A percentile compares a stretch with the other conserved stretches of the same genome.
phyloP scores from a whole-genome alignment of 2,113 vertebrate species.

The Cryptomyrus ogoouensis region DNA sequence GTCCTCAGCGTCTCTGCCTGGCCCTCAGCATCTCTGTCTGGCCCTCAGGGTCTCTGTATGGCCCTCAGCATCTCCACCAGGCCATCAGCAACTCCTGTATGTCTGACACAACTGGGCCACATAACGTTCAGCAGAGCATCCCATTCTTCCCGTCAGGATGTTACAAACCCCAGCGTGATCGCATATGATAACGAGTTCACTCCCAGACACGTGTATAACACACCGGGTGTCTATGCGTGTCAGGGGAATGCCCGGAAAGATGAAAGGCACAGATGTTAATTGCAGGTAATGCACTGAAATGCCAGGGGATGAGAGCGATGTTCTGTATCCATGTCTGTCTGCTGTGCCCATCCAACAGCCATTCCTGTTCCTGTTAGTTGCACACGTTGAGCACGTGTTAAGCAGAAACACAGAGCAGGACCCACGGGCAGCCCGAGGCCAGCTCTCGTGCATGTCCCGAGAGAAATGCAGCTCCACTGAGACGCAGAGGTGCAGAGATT shows the following conservation, averaged over 20 bases:
- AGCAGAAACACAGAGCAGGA: background rate
- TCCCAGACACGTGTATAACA: slow-evolving; percentile 3
- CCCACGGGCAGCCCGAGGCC: background rate
- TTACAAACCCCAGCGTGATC: slow-evolving; percentile 1
- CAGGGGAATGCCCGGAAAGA: background rate
- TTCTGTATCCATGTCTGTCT: background rate
- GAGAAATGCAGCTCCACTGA: background rate
- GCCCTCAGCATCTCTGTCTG: background rate
- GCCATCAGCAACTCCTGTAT: background rate
- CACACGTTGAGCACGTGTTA: background rate
- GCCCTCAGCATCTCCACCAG: background rate
- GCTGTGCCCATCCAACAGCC: background rate
- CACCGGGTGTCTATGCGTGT: background rate
- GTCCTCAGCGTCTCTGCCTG: too few species aligned
- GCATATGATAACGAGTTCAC: background rate
- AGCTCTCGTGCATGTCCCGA: background rate
- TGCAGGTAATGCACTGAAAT: background rate
- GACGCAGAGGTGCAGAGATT: background rate
- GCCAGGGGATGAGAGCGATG: background rate
- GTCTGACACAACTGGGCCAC: slow-evolving; percentile 8
- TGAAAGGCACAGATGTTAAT: background rate
- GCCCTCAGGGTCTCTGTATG: background rate
- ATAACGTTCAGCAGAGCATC: background rate
- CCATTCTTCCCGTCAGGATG: background rate
- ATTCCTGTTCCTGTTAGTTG: background rate